A percentile compares a stretch with the other conserved stretches of the same genome.
Evolutionary conservation across 2,888 invertebrate genomes (phyloP).

Genomic region (Seira musarum): DNA sequence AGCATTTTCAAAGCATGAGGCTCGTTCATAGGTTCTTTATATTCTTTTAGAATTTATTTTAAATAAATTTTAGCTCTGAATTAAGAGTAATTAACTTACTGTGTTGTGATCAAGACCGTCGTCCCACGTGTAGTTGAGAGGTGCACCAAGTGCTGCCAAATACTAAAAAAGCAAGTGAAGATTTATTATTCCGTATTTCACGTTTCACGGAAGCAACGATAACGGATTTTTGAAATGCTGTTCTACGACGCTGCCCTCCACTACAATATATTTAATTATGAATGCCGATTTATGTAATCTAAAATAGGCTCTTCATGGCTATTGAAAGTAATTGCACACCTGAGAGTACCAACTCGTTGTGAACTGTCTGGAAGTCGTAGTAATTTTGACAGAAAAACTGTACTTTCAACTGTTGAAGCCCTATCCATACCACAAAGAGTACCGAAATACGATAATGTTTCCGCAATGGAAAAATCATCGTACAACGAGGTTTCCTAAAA

Average conservation of each 20-base stretch:
- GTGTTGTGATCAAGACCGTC: constrained; percentile 41
- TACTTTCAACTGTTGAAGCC: constrained; percentile 83
- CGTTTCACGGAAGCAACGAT: constrained; percentile 90
- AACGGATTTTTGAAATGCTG: constrained; percentile 90
- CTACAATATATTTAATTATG: constrained; percentile 30
- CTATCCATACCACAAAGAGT: constrained; percentile 95
- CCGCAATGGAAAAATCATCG: constrained; percentile 92
- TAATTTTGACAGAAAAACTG: constrained; percentile 89
- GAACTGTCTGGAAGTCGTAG: constrained; percentile 90
- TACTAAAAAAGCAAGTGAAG: background rate
- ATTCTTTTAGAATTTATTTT: too few species aligned
- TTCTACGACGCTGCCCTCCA: constrained; percentile 87
- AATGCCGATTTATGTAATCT: too few species aligned
- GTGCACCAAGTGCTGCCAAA: constrained; percentile 31
- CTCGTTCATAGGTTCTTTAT: too few species aligned
- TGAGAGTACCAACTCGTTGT: constrained; percentile 83
- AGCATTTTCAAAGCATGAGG: too few species aligned
- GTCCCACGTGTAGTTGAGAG: background rate
- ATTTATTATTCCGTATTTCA: constrained; percentile 85
- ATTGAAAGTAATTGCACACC: too few species aligned
- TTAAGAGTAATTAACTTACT: too few species aligned
- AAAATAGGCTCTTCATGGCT: too few species aligned
- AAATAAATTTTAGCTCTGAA: too few species aligned
- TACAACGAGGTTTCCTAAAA: constrained; percentile 88
- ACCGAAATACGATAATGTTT: constrained; percentile 96